Evolutionary conservation across 2,888 invertebrate species (phyloP).

Genomic region (Phymatocera aterrima): DNA sequence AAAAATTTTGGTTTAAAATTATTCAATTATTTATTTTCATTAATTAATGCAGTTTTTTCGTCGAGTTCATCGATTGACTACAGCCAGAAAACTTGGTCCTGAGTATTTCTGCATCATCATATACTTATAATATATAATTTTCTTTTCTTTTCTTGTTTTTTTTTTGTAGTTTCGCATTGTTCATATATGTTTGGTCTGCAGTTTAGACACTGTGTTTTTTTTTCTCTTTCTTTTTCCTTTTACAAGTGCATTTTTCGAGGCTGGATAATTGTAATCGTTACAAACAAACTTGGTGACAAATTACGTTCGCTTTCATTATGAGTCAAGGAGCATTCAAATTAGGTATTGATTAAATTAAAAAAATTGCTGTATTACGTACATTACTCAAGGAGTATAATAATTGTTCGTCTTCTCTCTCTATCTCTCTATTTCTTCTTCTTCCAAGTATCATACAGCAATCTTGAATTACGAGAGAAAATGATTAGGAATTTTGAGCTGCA

Average conservation of each 20-base stretch:
- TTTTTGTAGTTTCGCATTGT: conserved; percentile 47
- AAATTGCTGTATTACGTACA: neutral
- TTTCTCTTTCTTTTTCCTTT: conserved; percentile 49
- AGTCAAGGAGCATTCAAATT: neutral
- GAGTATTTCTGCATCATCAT: conserved; percentile 73
- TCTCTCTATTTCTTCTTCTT: too few species aligned
- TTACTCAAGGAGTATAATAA: neutral
- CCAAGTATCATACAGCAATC: too few species aligned
- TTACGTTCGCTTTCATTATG: neutral
- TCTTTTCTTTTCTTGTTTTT: conserved; percentile 53
- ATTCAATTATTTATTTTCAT: neutral
- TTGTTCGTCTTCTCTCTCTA: too few species aligned
- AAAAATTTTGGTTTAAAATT: neutral
- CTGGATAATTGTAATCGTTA: conserved; percentile 43
- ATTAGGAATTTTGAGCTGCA: too few species aligned
- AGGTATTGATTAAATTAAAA: neutral
- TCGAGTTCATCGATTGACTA: conserved; percentile 69
- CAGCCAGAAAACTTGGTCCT: conserved; percentile 74
- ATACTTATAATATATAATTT: conserved; percentile 54
- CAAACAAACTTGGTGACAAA: conserved; percentile 6
- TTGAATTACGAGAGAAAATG: too few species aligned
- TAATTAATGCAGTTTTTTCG: conserved; percentile 30
- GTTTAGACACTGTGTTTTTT: conserved; percentile 44
- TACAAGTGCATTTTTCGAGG: neutral
- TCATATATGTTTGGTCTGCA: too few species aligned